phyloP scores from a whole-genome alignment of 2,797 vertebrate genomes.

The Rhadinocentrus ornatus region DNA sequence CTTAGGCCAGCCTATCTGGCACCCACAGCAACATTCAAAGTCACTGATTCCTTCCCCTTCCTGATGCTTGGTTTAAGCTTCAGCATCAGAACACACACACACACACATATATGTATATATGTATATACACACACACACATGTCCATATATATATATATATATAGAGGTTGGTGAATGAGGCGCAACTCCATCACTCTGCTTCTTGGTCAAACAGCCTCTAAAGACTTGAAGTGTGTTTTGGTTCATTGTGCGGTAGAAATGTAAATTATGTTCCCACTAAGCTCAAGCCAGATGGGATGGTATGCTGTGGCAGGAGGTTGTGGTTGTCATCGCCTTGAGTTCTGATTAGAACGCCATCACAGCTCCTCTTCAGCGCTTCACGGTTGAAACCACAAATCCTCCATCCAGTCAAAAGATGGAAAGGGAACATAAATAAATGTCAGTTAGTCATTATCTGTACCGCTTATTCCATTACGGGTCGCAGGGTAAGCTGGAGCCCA shows the following conservation, averaged over 20 bases:
- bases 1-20: too few relatives aligned
- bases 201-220: not conserved
- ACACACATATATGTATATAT: too few relatives aligned
- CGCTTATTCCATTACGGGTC: too few relatives aligned
- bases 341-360: constrained; percentile 7
- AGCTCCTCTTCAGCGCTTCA: constrained; percentile 1
- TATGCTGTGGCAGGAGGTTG: not conserved
- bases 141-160: too few relatives aligned
- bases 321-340: not conserved
- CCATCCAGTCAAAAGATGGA: not conserved
- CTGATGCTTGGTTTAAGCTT: not conserved
- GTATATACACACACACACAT: too few relatives aligned
- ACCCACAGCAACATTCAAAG: too few relatives aligned
- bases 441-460: too few relatives aligned
- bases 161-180: not conserved
- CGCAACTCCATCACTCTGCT: not conserved
- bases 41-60: not conserved
- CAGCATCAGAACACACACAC: too few relatives aligned
- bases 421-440: too few relatives aligned
- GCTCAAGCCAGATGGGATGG: constrained; percentile 5
- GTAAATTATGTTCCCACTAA: not conserved
- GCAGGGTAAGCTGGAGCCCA: too few relatives aligned
- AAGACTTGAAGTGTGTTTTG: not conserved
- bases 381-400: not conserved
- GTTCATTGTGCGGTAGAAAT: not conserved